phyloP scores from a whole-genome alignment of 2,797 vertebrate species.

The Morelia viridis region DNA sequence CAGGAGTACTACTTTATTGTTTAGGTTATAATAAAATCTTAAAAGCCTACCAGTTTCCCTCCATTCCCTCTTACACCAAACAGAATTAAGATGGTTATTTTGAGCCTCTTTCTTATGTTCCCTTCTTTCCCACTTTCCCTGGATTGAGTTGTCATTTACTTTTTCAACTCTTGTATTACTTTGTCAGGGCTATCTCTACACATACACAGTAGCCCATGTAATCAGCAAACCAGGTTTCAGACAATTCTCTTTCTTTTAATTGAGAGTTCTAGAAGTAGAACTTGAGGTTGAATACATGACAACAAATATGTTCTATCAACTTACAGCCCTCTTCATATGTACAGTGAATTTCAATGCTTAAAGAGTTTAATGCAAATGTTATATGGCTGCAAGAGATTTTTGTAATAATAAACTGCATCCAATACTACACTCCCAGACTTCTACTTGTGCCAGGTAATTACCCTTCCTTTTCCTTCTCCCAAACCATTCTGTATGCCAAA shows the following conservation, averaged over 20 bases:
- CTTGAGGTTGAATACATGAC: background rate
- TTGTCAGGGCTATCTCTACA: background rate
- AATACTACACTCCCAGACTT: background rate
- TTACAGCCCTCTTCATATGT: background rate
- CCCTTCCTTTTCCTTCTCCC: background rate
- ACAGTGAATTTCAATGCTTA: conserved; percentile 46
- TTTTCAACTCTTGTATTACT: background rate
- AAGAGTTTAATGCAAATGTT: conserved; percentile 22
- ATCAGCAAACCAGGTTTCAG: background rate
- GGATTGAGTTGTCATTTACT: background rate
- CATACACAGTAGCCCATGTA: background rate
- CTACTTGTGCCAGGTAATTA: background rate
- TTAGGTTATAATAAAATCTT: background rate
- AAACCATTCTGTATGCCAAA: background rate
- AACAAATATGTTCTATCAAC: background rate
- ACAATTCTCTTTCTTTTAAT: background rate
- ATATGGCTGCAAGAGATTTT: background rate
- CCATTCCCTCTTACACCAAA: background rate
- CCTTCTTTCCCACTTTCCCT: background rate
- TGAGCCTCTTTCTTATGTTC: background rate
- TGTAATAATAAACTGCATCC: background rate
- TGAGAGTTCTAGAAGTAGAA: background rate
- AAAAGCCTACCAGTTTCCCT: background rate
- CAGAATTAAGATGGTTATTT: background rate
- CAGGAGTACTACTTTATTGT: background rate